Base-by-base conservation (phyloP, 2,888 invertebrate genomes). In the Phasia obesa region DNA sequence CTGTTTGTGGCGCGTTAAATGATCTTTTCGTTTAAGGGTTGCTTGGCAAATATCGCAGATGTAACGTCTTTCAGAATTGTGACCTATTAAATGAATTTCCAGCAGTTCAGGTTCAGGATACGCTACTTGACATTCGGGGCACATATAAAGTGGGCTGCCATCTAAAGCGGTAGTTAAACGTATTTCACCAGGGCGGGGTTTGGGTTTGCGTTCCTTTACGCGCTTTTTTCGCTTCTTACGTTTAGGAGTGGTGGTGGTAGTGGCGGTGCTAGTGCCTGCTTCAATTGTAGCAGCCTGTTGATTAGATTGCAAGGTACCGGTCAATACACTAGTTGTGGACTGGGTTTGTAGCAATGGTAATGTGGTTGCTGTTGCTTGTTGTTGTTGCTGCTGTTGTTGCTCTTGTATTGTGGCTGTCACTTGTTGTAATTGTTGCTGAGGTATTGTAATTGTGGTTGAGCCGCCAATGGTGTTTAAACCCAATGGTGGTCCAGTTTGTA, bases 1-100 rank as follows among this genome's bases (percentile, higher is more conserved):
- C 90, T 96, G 96, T 90, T 97, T 96, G 92, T 97, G 97, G 0
- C 97, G 94, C 3, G 96, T 96, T 79, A 97, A 91, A 88, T 97
- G 97, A 91, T 97, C 97, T 89, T 97, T 97, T 47, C 97, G 94
- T 88, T 97, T 97, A 6, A 97, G 91, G 0, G 97, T 96, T 7
- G 97, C 97, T 85, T 97, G 97, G 89, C 97, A 97, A 67, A 97
- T 97, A 91, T 97, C 97, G 91, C 97, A 97, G 80, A 97, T 96
- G 87, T 96, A 97, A 86, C 95, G 88, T 85, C 97, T 93, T 88
- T 97, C 97, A 90, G 97, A 93, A 51, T 96, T 97, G 88, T 97
- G 97, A 0, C 96, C 96, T 9, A 96, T 93, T 17, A 97, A 91
- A 91, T 97, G 97, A 85, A 97, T 96, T 87, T 97, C 97, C 27